Evolutionary conservation across 1,140 invertebrate genomes (phyloP).

Genomic region (Rhyzopertha dominica): DNA sequence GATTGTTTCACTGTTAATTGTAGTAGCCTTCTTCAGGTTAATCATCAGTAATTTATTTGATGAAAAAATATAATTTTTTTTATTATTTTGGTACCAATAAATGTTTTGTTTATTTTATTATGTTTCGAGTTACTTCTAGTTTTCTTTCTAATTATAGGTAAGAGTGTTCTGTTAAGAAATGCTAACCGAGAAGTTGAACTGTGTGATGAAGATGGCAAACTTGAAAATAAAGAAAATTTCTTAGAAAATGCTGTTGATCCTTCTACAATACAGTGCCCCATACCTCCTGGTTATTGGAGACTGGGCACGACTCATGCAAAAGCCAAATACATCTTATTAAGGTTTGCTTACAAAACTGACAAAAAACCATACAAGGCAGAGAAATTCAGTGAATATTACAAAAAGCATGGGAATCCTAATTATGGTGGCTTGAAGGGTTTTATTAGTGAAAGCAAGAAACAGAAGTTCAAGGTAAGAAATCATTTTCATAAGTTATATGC

Average conservation of each 20-base stretch:
- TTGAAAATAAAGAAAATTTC: conserved; percentile 19
- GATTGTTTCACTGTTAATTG: too few species aligned
- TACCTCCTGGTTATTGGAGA: conserved; percentile 71
- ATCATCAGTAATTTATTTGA: too few species aligned
- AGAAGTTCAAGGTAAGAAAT: conserved; percentile 54
- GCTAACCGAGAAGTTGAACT: conserved; percentile 37
- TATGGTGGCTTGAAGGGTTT: conserved; percentile 49
- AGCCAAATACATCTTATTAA: conserved; percentile 63
- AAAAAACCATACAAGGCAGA: conserved; percentile 57
- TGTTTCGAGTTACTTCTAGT: too few species aligned
- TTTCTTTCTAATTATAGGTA: conserved; percentile 3
- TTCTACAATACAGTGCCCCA: conserved; percentile 51
- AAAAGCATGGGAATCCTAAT: conserved; percentile 61
- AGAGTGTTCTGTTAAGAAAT: conserved; percentile 37
- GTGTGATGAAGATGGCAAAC: conserved; percentile 30
- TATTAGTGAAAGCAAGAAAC: conserved; percentile 44
- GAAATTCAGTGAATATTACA: conserved; percentile 59
- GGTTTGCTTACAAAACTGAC: conserved; percentile 66
- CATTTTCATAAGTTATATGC: too few species aligned
- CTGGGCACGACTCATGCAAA: conserved; percentile 59
- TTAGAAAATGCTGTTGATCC: conserved; percentile 42
- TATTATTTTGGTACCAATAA: too few species aligned
- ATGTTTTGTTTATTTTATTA: too few species aligned
- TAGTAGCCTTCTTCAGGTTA: too few species aligned
- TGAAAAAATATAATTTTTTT: too few species aligned